Percentiles rank a stretch among this genome's conserved stretches.
These are phyloP conservation scores for Chromobotia macracanthus DNA, from an alignment of 2,797 vertebrate genomes.

Conservation along the genomic window DNA sequence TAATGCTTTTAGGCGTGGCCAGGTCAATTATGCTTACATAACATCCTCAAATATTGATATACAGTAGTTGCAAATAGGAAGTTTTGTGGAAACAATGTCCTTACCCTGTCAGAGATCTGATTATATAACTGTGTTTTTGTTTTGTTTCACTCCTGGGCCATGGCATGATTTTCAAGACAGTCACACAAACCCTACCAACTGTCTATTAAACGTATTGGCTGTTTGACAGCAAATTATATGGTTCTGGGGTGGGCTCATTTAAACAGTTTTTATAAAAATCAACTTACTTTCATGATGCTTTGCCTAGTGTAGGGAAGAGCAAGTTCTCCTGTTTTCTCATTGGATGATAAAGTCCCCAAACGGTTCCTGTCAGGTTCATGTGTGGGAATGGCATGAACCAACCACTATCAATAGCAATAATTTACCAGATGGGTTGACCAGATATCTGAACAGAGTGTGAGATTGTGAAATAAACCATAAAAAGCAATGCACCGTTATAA, in stretches of 20 bases:
- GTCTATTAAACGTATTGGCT: constrained; percentile 39
- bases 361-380: constrained; percentile 11
- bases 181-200: constrained; percentile 26
- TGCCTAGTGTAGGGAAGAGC: not conserved
- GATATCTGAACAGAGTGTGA: constrained; percentile 10
- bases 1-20: not conserved
- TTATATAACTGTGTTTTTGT: constrained; percentile 13
- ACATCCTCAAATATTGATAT: not conserved
- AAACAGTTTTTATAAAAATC: constrained; percentile 28
- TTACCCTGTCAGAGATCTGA: constrained; percentile 2
- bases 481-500: not conserved
- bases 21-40: not conserved
- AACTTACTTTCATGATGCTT: constrained; percentile 12
- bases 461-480: constrained; percentile 29
- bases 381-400: constrained; percentile 8
- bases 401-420: constrained; percentile 24
- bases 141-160: not conserved
- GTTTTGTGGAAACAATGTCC: not conserved
- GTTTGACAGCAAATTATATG: constrained; percentile 44
- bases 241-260: not conserved
- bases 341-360: constrained; percentile 2
- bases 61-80: not conserved
- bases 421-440: constrained; percentile 31
- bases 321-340: constrained; percentile 12
- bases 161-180: constrained; percentile 10